Conservation (phyloP, 2,888 invertebrate genomes). For the Epirrita christyi region DNA sequence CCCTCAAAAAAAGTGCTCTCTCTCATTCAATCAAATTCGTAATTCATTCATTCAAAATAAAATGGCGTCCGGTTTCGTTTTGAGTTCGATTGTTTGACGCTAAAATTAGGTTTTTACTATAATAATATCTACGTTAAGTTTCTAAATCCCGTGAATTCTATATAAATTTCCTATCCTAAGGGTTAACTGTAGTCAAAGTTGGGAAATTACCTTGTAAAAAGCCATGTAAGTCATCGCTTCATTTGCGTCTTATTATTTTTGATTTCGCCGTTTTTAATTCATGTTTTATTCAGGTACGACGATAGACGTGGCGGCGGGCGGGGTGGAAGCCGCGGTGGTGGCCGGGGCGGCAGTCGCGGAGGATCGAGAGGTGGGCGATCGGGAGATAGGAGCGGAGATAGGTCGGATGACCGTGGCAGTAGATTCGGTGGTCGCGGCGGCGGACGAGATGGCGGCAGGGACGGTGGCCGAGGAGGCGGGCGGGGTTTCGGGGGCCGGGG, state of each 20-base stretch:
- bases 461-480: constrained; percentile 58
- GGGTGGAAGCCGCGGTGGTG: constrained; percentile 65
- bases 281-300: constrained; percentile 71
- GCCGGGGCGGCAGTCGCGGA: constrained; percentile 63
- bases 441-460: constrained; percentile 54
- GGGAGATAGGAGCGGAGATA: constrained; percentile 53
- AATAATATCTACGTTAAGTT: background rate
- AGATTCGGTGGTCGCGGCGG: constrained; percentile 58
- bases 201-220: constrained; percentile 22
- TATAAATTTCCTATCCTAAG: background rate
- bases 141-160: background rate
- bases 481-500: constrained; percentile 62
- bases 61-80: constrained; percentile 51
- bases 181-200: constrained; percentile 10
- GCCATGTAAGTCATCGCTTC: constrained; percentile 58
- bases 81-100: constrained; percentile 11
- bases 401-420: constrained; percentile 73
- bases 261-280: constrained; percentile 19
- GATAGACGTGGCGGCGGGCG: constrained; percentile 80
- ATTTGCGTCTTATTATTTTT: constrained; percentile 3
- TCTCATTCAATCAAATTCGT: too few relatives aligned
- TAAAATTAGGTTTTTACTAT: constrained; percentile 1
- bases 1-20: too few relatives aligned
- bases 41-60: constrained; percentile 33
- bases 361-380: constrained; percentile 68